These are phyloP conservation scores for Pao palembangensis DNA, from an alignment of 2,113 vertebrate species.

Conservation along the genomic window DNA sequence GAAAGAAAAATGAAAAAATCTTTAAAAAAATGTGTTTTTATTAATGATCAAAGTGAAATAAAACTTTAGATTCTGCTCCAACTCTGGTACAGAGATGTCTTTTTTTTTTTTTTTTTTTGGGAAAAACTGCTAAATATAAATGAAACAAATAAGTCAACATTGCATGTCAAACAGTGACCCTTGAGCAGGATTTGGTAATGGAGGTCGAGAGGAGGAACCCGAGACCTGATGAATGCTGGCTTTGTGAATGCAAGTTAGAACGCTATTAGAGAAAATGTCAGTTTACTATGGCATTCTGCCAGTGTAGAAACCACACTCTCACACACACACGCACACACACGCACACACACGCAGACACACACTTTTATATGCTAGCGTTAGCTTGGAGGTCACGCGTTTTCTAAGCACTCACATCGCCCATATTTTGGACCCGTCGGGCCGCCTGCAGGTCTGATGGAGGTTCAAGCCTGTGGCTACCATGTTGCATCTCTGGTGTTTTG, in stretches of 20 bases:
- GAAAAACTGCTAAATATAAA: conserved; percentile 69
- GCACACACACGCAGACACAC: conserved; percentile 15
- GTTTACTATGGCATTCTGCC: conserved; percentile 70
- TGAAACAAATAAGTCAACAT: conserved; percentile 66
- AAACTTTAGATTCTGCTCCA: conserved; percentile 18
- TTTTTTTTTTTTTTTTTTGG: conserved; percentile 33
- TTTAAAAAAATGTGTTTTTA: too few species aligned
- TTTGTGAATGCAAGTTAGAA: conserved; percentile 66
- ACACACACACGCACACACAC: conserved; percentile 26
- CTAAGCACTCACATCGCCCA: conserved; percentile 8
- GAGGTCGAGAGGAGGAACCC: conserved; percentile 59
- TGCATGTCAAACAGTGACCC: conserved; percentile 34
- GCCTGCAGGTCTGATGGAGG: conserved; percentile 19
- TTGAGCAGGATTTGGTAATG: conserved; percentile 58
- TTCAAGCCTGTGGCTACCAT: conserved; percentile 15
- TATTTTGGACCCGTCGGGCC: conserved; percentile 1
- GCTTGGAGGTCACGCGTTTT: conserved; percentile 16
- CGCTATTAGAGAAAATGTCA: conserved; percentile 72
- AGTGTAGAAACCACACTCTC: conserved; percentile 53
- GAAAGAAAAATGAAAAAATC: too few species aligned
- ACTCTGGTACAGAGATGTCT: conserved; percentile 9
- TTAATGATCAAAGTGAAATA: conserved; percentile 8
- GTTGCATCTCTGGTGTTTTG: conserved; percentile 46
- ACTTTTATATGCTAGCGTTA: conserved; percentile 34
- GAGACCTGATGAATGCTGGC: conserved; percentile 68